These are phyloP conservation scores for Hippocampus barbouri DNA, from an alignment of 2,113 vertebrate genomes.

Conservation along the genomic window DNA sequence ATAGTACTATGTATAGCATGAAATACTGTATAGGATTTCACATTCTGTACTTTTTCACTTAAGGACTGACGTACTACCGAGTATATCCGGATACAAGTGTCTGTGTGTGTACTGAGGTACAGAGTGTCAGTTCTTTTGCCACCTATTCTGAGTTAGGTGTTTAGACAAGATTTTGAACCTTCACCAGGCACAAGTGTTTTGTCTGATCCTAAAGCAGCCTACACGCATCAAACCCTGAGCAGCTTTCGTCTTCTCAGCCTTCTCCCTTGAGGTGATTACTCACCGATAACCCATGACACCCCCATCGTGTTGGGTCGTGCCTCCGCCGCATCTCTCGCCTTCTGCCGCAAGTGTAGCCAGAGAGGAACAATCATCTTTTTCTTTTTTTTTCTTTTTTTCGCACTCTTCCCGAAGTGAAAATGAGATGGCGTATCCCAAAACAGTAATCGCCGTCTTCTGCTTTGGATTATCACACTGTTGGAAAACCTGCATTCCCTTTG, in stretches of 20 bases:
- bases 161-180: constrained; percentile 26
- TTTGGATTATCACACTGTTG: constrained; percentile 27
- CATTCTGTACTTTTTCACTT: background rate
- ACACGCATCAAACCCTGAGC: constrained; percentile 29
- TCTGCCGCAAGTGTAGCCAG: constrained; percentile 17
- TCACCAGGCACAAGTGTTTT: constrained; percentile 32
- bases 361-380: constrained; percentile 6
- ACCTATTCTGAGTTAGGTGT: background rate
- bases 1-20: no score
- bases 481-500: constrained; percentile 1
- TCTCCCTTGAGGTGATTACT: constrained; percentile 29
- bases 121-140: background rate
- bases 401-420: constrained; percentile 61
- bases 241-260: constrained; percentile 23
- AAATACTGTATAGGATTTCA: background rate
- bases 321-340: background rate
- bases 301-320: background rate
- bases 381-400: constrained; percentile 5
- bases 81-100: background rate
- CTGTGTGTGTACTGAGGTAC: background rate
- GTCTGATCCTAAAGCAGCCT: constrained; percentile 39
- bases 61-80: background rate
- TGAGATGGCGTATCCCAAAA: constrained; percentile 65
- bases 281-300: constrained; percentile 26
- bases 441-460: constrained; percentile 39